A percentile compares a stretch with the other conserved stretches of the same genome.
These are phyloP conservation scores for Diorhabda carinulata DNA, from an alignment of 1,140 invertebrate species.

Conservation along the genomic window DNA sequence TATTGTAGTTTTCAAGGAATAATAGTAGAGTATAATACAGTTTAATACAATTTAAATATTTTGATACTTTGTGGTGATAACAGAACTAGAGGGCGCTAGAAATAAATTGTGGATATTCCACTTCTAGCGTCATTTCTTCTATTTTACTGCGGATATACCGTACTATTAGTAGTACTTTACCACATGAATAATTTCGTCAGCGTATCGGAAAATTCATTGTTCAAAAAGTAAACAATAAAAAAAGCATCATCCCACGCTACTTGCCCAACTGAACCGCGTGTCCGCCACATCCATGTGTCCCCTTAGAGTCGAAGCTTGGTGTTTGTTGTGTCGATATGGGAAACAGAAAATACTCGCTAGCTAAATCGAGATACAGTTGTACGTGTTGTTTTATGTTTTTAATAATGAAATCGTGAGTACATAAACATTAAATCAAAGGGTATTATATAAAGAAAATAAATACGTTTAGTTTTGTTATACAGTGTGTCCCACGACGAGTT, in stretches of 20 bases:
- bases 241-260: slow-evolving; percentile 13
- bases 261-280: not conserved
- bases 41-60: no score
- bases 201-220: slow-evolving; percentile 11
- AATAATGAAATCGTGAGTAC: not conserved
- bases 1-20: no score
- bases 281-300: no score
- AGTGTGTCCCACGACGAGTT: no score
- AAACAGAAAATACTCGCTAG: slow-evolving; percentile 15
- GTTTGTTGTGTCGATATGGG: not conserved
- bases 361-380: not conserved
- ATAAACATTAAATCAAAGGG: not conserved
- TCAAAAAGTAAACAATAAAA: slow-evolving; percentile 9
- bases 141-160: no score
- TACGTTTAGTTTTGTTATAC: no score
- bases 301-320: not conserved
- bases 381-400: not conserved
- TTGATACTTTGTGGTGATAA: no score
- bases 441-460: no score
- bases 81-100: no score
- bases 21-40: no score
- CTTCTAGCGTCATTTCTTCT: no score
- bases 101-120: no score
- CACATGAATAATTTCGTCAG: slow-evolving; percentile 10
- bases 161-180: not conserved